Evolutionary conservation across 2,113 vertebrate species (phyloP).

Genomic region (Agelaius tricolor): DNA sequence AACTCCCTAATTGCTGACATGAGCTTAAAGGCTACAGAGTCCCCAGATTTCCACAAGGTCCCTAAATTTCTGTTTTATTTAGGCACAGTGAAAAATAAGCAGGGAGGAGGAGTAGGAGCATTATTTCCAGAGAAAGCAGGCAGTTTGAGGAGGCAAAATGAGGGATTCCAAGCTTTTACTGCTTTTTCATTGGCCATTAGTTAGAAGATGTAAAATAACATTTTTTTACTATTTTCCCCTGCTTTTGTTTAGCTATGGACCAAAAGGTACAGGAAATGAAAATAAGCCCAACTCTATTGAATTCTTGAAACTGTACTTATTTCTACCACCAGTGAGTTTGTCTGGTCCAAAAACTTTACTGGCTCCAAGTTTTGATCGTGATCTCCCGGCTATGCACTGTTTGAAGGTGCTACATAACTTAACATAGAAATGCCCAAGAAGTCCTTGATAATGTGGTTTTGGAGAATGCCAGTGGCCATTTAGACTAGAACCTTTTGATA

Average conservation of each 20-base stretch:
- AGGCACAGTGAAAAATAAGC: neutral
- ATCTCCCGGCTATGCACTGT: neutral
- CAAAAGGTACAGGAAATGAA: neutral
- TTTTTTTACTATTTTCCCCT: neutral
- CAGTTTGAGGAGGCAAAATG: neutral
- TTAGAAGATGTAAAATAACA: neutral
- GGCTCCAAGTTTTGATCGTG: neutral
- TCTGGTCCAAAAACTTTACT: neutral
- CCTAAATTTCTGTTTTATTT: neutral
- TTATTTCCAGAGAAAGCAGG: neutral
- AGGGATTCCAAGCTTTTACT: neutral
- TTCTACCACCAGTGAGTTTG: neutral
- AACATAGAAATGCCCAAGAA: neutral
- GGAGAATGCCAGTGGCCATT: neutral
- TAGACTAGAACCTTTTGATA: slow-evolving; percentile 4
- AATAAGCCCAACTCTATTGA: neutral
- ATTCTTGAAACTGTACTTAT: neutral
- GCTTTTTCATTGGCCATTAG: neutral
- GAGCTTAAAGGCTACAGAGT: neutral
- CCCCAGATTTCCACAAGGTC: neutral
- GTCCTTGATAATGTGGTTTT: neutral
- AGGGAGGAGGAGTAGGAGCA: neutral
- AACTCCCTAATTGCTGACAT: neutral
- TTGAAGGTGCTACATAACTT: neutral
- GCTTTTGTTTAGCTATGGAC: neutral